Base-by-base conservation (phyloP, 2,888 invertebrate species). In the Eurois occulta region DNA sequence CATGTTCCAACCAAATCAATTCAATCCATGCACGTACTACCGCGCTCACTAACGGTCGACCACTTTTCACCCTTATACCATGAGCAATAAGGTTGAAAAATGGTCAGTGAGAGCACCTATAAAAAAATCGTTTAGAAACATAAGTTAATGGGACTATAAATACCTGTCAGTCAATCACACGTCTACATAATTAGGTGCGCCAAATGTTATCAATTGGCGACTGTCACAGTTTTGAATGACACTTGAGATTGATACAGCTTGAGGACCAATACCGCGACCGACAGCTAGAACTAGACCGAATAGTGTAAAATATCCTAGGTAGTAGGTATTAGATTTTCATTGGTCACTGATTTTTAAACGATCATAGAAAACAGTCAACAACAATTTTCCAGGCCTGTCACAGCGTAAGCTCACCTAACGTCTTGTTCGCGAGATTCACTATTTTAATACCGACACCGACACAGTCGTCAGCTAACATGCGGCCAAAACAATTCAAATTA, bases 181-280 rank as follows among this genome's bases (percentile, higher is more conserved):
- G 86, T 87, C 86, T 81, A 83, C 78, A 84, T 88, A 84, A 80
- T 83, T 83, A 86, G 77, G 86, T 74, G 46, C 52, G 70, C 66
- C 67, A 82, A 83, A 82, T 80, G 71, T 82, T 87, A 88, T 80
- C 85, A 82, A 83, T 81, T 78, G 75, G 73, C 13, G 43, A 81
- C 81, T 87, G 84, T 79, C 83, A 81, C 71, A 85, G 75, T 38
- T 78, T 74, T 73, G 69, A 86, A 78, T 80, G 88, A 83, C 86
- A 85, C 62, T 81, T 80, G 81, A 80, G 75, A 78, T 79, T 69
- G 79, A 82, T 77, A 77, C 66, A 66, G 69, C 16, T 68, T 48
- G 24, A 68, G 67, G 64, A 75, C 62, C 75, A 75, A 72, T 75
- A 71, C 52, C 13, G 11, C 76, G 72, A 83, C 21, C 0, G n/a